Conservation (phyloP, 2,797 vertebrate species). For the Caiman crocodilus region DNA sequence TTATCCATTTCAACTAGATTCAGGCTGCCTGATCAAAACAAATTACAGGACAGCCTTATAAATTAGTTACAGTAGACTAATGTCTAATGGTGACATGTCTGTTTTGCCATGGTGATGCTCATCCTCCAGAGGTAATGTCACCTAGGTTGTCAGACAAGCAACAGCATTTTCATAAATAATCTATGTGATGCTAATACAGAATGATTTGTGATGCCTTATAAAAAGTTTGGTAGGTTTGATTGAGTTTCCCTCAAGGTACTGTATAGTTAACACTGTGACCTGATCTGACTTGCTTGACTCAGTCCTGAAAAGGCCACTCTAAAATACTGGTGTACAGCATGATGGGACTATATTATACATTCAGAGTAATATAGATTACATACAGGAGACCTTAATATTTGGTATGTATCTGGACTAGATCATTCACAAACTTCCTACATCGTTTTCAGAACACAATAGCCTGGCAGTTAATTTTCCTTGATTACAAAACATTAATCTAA, state of each 20-base stretch:
- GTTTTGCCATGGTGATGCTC: conserved; percentile 79
- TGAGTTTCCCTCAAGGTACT: conserved; percentile 60
- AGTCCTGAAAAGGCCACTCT: conserved; percentile 36
- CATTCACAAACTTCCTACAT: background rate
- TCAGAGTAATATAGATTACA: background rate
- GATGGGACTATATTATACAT: background rate
- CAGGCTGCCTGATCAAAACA: conserved; percentile 78
- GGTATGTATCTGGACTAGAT: conserved; percentile 14
- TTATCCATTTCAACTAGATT: conserved; percentile 69
- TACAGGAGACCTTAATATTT: background rate
- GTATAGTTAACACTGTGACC: conserved; percentile 42
- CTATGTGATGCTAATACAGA: conserved; percentile 77
- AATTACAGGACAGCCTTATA: conserved; percentile 79
- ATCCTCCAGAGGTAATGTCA: conserved; percentile 80
- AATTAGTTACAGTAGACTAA: conserved; percentile 80
- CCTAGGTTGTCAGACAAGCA: conserved; percentile 78
- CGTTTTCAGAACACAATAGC: background rate
- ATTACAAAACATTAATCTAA: background rate
- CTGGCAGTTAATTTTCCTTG: background rate
- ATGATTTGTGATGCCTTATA: conserved; percentile 74
- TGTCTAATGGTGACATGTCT: conserved; percentile 78
- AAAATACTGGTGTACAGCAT: background rate
- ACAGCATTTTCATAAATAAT: conserved; percentile 81
- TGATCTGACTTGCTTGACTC: conserved; percentile 14
- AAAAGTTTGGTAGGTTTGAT: conserved; percentile 71